Evolutionary conservation across 1,140 invertebrate genomes (phyloP).

Genomic region (Phortica variegata): DNA sequence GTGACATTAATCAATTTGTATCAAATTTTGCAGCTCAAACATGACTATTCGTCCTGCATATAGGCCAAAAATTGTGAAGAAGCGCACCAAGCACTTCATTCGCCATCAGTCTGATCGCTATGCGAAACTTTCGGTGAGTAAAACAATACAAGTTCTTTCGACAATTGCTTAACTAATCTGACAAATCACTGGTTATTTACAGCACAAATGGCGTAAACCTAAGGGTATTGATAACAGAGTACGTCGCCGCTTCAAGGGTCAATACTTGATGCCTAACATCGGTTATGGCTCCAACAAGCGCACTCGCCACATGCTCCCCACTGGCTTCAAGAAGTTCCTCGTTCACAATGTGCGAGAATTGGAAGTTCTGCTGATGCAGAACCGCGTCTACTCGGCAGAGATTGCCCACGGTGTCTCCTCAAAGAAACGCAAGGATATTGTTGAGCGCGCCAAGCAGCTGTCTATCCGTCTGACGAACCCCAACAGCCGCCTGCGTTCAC

Average conservation of each 20-base stretch:
- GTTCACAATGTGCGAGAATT: conserved; percentile 75
- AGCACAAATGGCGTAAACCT: conserved; percentile 66
- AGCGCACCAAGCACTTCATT: conserved; percentile 94
- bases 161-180: neutral
- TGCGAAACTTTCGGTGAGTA: conserved; percentile 85
- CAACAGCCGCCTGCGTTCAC: conserved; percentile 91
- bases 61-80: conserved; percentile 89
- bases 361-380: conserved; percentile 99
- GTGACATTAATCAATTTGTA: neutral
- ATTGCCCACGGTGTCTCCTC: conserved; percentile 96
- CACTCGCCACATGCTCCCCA: conserved; percentile 94
- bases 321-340: conserved; percentile 90
- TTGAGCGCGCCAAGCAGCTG: conserved; percentile 94
- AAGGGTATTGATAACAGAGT: conserved; percentile 99
- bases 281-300: conserved; percentile 96
- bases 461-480: conserved; percentile 95
- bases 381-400: conserved; percentile 94
- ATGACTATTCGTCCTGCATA: conserved; percentile 87
- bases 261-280: conserved; percentile 98
- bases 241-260: conserved; percentile 96
- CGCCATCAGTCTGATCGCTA: conserved; percentile 97
- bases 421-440: conserved; percentile 93
- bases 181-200: conserved; percentile 5
- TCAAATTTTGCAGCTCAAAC: conserved; percentile 52
- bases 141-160: neutral